Base-by-base conservation (phyloP, 23 tunicate species). In the Phallusia fumigata region DNA sequence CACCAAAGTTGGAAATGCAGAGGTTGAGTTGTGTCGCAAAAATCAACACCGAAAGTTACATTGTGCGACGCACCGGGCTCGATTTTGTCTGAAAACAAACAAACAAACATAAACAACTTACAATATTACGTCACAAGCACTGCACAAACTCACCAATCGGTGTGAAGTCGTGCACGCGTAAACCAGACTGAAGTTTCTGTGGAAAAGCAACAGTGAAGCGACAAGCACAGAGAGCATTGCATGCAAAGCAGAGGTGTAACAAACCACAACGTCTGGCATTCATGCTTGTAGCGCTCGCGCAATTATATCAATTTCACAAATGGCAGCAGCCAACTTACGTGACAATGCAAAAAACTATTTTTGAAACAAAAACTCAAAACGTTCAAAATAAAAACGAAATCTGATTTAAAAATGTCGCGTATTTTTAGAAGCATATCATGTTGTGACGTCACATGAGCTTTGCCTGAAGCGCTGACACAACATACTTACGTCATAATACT, bases 1-100 rank as follows among this genome's bases (percentile, higher is more conserved):
- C 58, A 94, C 98, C 98, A 83, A 0, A 94, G 73, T 28, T 94
- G 87, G 79, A 94, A 94, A 13, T 40, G 65, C 10, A 94, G 82
- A 31, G 93, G 88, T 75, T 94, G 98, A 3, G 93, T 94, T 21
- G 94, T 89, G 80, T 94, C 98, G 65, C 88, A 83, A 65, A 94
- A 94, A 64, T 94, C 94, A n/a, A 94, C 90, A 18, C 98, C 98
- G 36, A 94, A 47, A 2, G 82, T 82, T 24, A 74, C 72, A 24
- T 84, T 83, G 31, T 72, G 22, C 18, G 88, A 65, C 18, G 80
- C 36, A 12, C 98, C 98, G 0, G 93, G 83, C 22, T 88, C 85
- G 19, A 93, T 30, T 1, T 49, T 33, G 36, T 87, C 97, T 92
- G 50, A 35, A 69, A 52, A 75, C 33, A 64, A 15, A 58, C 28